Conservation (phyloP, 2,888 invertebrate species). For the Pheosia tremula region DNA sequence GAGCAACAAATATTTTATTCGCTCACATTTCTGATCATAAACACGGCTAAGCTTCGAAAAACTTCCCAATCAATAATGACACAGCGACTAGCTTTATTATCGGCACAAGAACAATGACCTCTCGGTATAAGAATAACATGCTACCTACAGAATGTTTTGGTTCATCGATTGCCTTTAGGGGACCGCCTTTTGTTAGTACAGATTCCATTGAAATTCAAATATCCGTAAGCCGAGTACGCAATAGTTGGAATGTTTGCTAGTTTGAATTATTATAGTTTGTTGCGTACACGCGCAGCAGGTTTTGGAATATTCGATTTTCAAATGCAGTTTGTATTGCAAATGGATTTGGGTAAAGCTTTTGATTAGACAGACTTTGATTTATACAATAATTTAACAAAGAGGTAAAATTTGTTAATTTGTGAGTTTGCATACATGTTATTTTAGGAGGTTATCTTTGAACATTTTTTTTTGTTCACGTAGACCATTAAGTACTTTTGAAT, state of each 20-base stretch:
- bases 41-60: conserved; percentile 17
- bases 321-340: background rate
- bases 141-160: conserved; percentile 41
- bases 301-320: background rate
- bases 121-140: conserved; percentile 25
- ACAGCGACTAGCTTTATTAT: conserved; percentile 26
- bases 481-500: no score
- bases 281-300: conserved; percentile 1
- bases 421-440: no score
- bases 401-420: no score
- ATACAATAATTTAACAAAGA: no score
- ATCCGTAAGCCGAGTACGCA: conserved; percentile 14
- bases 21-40: no score
- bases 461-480: no score
- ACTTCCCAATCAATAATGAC: conserved; percentile 40
- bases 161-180: conserved; percentile 41
- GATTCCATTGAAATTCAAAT: conserved; percentile 42
- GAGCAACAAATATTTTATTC: no score
- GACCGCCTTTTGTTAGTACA: conserved; percentile 28
- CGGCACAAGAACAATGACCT: conserved; percentile 30
- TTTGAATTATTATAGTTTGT: conserved; percentile 22
- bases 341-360: conserved; percentile 6
- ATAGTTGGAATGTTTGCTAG: conserved; percentile 20
- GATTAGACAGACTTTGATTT: background rate
- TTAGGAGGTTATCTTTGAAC: no score